Base-by-base conservation (phyloP, 2,888 invertebrate species). In the Stenodera caucasica region DNA sequence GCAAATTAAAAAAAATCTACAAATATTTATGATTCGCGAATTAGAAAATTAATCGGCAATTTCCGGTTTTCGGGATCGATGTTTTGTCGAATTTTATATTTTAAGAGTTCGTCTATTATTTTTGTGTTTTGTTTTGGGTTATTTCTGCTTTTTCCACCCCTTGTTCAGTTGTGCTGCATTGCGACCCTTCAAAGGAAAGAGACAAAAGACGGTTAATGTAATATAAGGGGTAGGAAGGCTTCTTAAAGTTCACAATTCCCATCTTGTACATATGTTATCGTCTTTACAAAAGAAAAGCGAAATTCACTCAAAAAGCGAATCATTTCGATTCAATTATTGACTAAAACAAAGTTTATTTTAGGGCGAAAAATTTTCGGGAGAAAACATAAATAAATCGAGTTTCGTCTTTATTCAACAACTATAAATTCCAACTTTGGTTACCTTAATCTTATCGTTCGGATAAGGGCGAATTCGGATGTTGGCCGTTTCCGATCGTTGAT, bases 391-490 rank as follows among this genome's bases (percentile, higher is more conserved):
- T 45, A 21, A 35, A 45, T 45, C 11, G 11, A 45, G 1, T 15
- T 37, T 3, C 15, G 2, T 6, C 4, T 11, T 6, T 21, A 2
- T 32, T 11, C 5, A 35, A 23, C 21, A 15, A 12, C 18, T 11
- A 23, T 33, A 53, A 51, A 35, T 40, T 54, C 49, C 40, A 30
- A 37, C 15, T 54, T 23, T 30, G 35, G 55, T 63, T 66, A 72
- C 72, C 80, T 78, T 72, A n/a, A 75, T 71, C 53, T 79, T 80
- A 61, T 78, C 72, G 49, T 70, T 70, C 55, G 76, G 73, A 64
- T 77, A 79, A 7, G 77, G 57, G 61, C 78, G 79, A 55, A 73
- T 76, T 51, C 74, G 72, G 49, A 76, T 61, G 21, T 29, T 56
- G 32, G 21, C 45, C 37, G 51, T 37, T 8, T 55, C 58, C 57